These are phyloP conservation scores for Strigamia transsilvanica DNA, from an alignment of 2,888 invertebrate genomes.

Conservation along the genomic window DNA sequence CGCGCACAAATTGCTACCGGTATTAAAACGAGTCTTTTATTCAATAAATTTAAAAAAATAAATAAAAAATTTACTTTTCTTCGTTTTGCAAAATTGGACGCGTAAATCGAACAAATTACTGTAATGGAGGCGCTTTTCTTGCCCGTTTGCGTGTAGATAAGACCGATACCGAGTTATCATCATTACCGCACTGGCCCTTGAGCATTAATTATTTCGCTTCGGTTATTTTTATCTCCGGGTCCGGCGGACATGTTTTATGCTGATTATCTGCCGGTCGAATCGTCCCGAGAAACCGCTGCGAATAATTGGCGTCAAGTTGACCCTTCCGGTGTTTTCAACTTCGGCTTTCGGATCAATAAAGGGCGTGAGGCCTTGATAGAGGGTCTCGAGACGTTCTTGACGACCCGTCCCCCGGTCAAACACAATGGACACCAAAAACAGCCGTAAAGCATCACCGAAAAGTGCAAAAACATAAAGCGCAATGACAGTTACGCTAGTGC, in stretches of 20 bases:
- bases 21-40: constrained; percentile 12
- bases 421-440: too few relatives aligned
- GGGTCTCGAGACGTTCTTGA: too few relatives aligned
- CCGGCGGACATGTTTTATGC: background rate
- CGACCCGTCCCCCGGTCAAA: too few relatives aligned
- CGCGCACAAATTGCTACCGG: constrained; percentile 44
- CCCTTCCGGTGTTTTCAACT: background rate
- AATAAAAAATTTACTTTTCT: background rate
- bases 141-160: background rate
- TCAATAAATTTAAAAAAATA: background rate
- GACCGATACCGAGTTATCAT: background rate
- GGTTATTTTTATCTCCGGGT: background rate
- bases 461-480: too few relatives aligned
- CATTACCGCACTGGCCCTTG: background rate
- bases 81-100: background rate
- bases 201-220: background rate
- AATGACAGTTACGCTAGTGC: too few relatives aligned
- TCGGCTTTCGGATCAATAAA: background rate
- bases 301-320: background rate
- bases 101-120: background rate
- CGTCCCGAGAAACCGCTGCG: background rate
- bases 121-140: background rate
- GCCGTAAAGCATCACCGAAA: too few relatives aligned
- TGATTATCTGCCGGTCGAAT: background rate
- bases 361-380: background rate